A percentile compares a stretch with the other conserved stretches of the same genome.
These are phyloP conservation scores for Petrolisthes cinctipes DNA, from an alignment of 2,888 invertebrate species.

Conservation along the genomic window DNA sequence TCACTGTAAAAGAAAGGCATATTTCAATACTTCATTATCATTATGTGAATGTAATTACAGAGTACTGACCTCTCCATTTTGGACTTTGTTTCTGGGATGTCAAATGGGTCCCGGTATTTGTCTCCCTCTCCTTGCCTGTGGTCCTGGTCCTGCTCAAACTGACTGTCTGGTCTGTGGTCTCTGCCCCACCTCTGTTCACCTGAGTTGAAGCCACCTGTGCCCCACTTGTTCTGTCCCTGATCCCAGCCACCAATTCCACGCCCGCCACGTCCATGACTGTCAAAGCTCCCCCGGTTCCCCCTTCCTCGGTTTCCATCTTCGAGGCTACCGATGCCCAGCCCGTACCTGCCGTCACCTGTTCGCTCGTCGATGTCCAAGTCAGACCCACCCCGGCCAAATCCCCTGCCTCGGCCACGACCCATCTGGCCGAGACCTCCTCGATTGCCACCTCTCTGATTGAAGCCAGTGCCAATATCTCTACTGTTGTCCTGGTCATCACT, in stretches of 20 bases:
- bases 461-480: neutral
- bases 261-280: conserved; percentile 30
- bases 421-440: conserved; percentile 10
- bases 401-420: conserved; percentile 31
- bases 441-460: neutral
- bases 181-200: neutral
- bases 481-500: conserved; percentile 7
- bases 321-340: neutral
- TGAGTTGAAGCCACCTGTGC: neutral
- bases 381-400: conserved; percentile 14
- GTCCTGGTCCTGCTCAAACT: neutral
- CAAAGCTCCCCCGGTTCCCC: conserved; percentile 32
- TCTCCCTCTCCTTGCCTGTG: no score
- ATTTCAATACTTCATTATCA: no score
- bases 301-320: neutral
- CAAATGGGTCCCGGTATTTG: no score
- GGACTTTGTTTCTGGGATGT: no score
- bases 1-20: no score
- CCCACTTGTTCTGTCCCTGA: conserved; percentile 9
- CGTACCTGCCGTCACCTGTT: neutral
- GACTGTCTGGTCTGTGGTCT: neutral
- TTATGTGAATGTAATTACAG: no score
- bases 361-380: neutral
- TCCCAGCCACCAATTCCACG: conserved; percentile 22
- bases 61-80: no score